Evolutionary conservation across 2,888 invertebrate genomes (phyloP), one percentile per base, ranked within the genome.

Genomic region (Brachylomia viminalis): DNA sequence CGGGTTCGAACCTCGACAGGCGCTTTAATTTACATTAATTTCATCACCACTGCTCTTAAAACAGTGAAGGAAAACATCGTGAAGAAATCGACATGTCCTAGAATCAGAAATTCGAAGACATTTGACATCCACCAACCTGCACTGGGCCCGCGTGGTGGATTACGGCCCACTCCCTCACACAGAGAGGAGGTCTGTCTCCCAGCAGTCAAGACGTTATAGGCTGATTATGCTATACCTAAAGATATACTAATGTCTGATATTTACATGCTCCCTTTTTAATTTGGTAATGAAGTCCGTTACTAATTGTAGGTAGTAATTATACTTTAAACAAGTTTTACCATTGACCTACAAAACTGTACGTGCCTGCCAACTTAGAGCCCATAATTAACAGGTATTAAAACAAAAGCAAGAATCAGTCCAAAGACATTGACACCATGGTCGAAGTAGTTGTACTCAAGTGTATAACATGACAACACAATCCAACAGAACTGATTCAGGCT

Each of bases 261-360:
- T 8, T 52, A n/a, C 13, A 13, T 13, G 23, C 23, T 27, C 20
- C 30, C 30, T 17, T 47, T 38, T 72, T 13, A 38, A 30, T 17
- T 52, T n/a, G 47, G 2, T 73, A 73, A 59, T 74, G 52, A 61
- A 52, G 38, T 45, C 27, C n/a, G n/a, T n/a, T n/a, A 33, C 27
- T 69, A 79, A 79, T 79, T 79, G 59, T 11, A 47, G 61, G 59
- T 11, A 47, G 61, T 79, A 70, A 79, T 79, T 79, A 47, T 61
- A 79, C 59, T 78, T 77, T 54, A 47, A 79, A 68, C 52, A 70
- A 54, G 59, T 61, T 52, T 17, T 47, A 30, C 38, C 70, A 61
- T 38, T 70, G 70, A 79, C 77, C 79, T 70, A 69, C 33, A 68
- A 8, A 52, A 33, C 33, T 47, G 33, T 79, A 79, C 71, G 71